Conservation (phyloP, 2,797 vertebrate genomes). For the Orestias chungarensis region DNA sequence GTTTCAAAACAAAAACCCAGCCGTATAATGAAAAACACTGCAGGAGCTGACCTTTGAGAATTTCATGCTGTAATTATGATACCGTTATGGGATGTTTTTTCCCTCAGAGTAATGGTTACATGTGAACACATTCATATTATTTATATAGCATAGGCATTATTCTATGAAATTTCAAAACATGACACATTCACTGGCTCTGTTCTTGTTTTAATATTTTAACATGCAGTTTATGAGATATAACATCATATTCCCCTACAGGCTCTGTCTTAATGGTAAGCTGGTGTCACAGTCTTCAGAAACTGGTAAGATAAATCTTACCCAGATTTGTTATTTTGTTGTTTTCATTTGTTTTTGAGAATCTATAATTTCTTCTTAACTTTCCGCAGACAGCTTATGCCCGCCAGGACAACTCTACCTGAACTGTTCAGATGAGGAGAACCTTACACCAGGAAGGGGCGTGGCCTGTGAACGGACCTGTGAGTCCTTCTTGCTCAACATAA, state of each 20-base stretch:
- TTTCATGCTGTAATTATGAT: neutral
- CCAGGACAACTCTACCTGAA: slow-evolving; percentile 87
- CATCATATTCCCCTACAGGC: slow-evolving; percentile 71
- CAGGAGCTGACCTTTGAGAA: neutral
- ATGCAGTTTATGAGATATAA: neutral
- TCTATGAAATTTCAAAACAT: no score
- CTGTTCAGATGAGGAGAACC: slow-evolving; percentile 79
- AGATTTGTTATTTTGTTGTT: neutral
- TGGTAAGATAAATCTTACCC: slow-evolving; percentile 69
- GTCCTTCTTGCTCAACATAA: slow-evolving; percentile 91
- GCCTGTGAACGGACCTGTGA: slow-evolving; percentile 89
- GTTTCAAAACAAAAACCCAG: neutral
- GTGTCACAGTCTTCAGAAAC: slow-evolving; percentile 79
- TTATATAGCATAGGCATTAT: neutral
- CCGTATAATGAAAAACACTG: neutral
- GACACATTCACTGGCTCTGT: neutral
- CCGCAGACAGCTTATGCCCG: slow-evolving; percentile 84
- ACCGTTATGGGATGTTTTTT: neutral
- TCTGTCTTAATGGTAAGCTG: slow-evolving; percentile 90
- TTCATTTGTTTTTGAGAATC: neutral
- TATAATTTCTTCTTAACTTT: slow-evolving; percentile 6
- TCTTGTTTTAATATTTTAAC: neutral
- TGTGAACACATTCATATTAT: neutral
- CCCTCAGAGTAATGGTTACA: neutral
- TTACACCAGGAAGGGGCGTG: slow-evolving; percentile 77